Evolutionary conservation across 92 coral and sea anemone species (phyloP), one percentile per base, ranked within the genome.

Genomic region (Hydrozoanthus gracilis): DNA sequence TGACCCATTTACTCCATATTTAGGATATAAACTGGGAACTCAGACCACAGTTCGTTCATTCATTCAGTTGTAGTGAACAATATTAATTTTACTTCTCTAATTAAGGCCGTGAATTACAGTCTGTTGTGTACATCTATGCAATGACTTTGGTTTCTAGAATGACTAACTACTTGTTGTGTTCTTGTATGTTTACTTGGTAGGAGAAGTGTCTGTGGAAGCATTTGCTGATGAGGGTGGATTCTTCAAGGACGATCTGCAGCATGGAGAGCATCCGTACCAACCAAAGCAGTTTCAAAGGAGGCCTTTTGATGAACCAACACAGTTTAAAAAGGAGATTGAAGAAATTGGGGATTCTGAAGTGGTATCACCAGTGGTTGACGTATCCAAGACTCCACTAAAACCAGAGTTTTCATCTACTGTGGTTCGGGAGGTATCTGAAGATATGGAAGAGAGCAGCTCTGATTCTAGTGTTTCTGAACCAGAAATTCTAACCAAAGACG

Each of bases 171-270:
- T 51, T 3, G 16, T 55, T 13, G 4, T 47, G 8, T 69, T 44
- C 27, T 8, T 15, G 13, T 52, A n/a, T 18, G 8, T 62, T 54
- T 69, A 68, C 77, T 48, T 27, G 78, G 88, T 87, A 85, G 71
- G 27, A 44, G 51, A 62, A 71, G 51, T 79, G 79, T 27, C 39
- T 27, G 39, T 69, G 47, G 70, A 86, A 9, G 94, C 90, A 49
- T 88, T 83, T 84, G 62, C 91, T 16, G 83, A 61, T 35, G 99
- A 95, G 79, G 99, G 99, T 58, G 99, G 99, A 47, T 96, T 96
- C 76, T 93, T 96, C 74, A 93, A 87, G 71, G 96, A 96, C 49
- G 76, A 68, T 3, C 72, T 86, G 47, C 86, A 82, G 13, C 54
- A 75, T 66, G 93, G 87, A 8, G 60, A 87, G 10, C 61, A 14